Conservation (phyloP, 2,888 invertebrate species). For the Nomada fabriciana region DNA sequence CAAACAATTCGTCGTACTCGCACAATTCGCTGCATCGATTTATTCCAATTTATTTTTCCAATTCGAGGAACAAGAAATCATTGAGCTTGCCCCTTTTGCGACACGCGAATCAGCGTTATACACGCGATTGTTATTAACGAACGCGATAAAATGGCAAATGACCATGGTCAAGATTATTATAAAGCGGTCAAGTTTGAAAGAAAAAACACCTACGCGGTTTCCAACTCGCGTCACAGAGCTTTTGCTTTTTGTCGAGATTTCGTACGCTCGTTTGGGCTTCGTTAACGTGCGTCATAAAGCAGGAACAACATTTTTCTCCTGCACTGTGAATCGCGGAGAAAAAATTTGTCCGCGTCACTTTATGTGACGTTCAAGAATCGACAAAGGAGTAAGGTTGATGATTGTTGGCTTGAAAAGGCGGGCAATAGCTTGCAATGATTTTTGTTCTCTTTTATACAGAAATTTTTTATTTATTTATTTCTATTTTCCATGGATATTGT, state of each 20-base stretch:
- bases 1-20: too few relatives aligned
- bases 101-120: too few relatives aligned
- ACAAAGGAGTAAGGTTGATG: too few relatives aligned
- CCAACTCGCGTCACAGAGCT: slow-evolving; percentile 7
- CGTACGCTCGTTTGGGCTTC: slow-evolving; percentile 24
- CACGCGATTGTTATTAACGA: not conserved
- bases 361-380: not conserved
- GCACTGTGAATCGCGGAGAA: slow-evolving; percentile 4
- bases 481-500: not conserved
- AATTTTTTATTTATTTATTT: not conserved
- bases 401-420: not conserved
- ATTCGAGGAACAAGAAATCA: too few relatives aligned
- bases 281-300: slow-evolving; percentile 51
- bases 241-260: not conserved
- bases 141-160: slow-evolving; percentile 30
- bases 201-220: slow-evolving; percentile 22
- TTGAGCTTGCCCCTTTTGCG: too few relatives aligned
- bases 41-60: too few relatives aligned
- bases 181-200: not conserved
- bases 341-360: not conserved
- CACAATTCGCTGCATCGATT: too few relatives aligned
- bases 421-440: not conserved
- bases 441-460: not conserved
- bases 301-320: slow-evolving; percentile 12
- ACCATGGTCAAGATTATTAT: slow-evolving; percentile 41